A percentile compares a stretch with the other conserved stretches of the same genome.
Evolutionary conservation across 2,888 invertebrate species (phyloP).

Genomic region (Oscheius onirici): DNA sequence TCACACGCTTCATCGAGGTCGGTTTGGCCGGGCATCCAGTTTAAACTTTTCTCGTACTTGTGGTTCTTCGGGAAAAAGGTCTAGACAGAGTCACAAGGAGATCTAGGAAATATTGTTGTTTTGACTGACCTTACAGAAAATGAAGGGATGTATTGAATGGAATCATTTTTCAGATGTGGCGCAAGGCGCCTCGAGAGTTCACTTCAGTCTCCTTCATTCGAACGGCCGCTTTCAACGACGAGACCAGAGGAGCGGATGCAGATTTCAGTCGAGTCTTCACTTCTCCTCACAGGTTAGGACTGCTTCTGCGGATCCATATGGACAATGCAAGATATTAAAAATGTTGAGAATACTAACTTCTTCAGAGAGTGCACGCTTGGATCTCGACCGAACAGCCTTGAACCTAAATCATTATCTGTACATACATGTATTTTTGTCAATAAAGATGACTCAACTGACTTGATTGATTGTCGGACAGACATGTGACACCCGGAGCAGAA

Average conservation of each 20-base stretch:
- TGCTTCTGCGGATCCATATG: not conserved
- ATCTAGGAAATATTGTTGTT: no score
- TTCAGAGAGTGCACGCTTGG: conserved; percentile 15
- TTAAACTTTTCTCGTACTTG: no score
- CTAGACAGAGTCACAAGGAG: no score
- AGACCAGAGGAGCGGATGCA: not conserved
- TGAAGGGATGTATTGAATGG: not conserved
- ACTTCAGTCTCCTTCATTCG: conserved; percentile 10
- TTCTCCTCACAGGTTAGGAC: not conserved
- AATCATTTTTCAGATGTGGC: not conserved
- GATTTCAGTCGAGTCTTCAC: not conserved
- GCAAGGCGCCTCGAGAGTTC: not conserved
- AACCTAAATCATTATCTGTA: not conserved
- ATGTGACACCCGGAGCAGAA: conserved; percentile 11
- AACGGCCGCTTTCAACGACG: conserved; percentile 9
- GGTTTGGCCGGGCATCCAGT: not conserved
- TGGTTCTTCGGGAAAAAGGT: no score
- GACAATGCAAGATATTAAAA: not conserved
- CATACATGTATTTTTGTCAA: not conserved
- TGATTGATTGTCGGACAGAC: conserved; percentile 17
- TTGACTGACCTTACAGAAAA: no score
- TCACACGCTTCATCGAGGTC: conserved; percentile 14
- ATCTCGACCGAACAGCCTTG: conserved; percentile 17
- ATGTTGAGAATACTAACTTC: not conserved
- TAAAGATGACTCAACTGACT: conserved; percentile 14